Percentiles rank a stretch among this genome's conserved stretches.
Evolutionary conservation across 2,888 invertebrate species (phyloP).

Genomic region (Venusia cambrica): DNA sequence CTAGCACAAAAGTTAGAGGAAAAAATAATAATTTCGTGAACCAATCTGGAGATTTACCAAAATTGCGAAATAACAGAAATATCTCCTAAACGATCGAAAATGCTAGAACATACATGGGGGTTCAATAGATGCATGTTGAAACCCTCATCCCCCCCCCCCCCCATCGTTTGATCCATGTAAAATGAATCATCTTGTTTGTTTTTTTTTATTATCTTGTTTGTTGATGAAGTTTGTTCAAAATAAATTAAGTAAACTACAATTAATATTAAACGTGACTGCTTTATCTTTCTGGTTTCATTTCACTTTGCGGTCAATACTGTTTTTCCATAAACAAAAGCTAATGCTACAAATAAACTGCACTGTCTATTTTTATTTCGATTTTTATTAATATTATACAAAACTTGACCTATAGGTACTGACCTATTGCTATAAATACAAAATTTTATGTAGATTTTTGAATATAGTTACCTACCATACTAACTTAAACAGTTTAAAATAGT

Average conservation of each 20-base stretch:
- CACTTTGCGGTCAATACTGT: background rate
- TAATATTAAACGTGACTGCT: constrained; percentile 83
- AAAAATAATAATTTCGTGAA: too few relatives aligned
- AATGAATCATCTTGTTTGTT: too few relatives aligned
- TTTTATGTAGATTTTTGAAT: constrained; percentile 50
- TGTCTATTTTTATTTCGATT: constrained; percentile 76
- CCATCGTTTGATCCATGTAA: too few relatives aligned
- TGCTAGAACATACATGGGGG: too few relatives aligned
- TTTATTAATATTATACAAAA: constrained; percentile 65
- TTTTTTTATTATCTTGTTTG: constrained; percentile 82
- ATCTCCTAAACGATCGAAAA: too few relatives aligned
- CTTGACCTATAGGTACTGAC: constrained; percentile 63
- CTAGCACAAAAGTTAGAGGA: too few relatives aligned
- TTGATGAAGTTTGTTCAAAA: constrained; percentile 83
- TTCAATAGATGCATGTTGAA: too few relatives aligned
- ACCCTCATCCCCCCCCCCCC: too few relatives aligned
- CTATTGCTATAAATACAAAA: constrained; percentile 63
- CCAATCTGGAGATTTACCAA: too few relatives aligned
- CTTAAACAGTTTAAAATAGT: constrained; percentile 46
- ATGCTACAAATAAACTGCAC: constrained; percentile 58
- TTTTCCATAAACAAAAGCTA: constrained; percentile 4
- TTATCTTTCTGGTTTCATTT: constrained; percentile 64
- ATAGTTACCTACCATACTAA: constrained; percentile 54
- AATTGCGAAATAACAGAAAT: too few relatives aligned
- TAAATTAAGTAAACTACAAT: constrained; percentile 83